These are phyloP conservation scores for Lamprologus ornatipinnis DNA, from an alignment of 2,113 vertebrate species.

Conservation along the genomic window DNA sequence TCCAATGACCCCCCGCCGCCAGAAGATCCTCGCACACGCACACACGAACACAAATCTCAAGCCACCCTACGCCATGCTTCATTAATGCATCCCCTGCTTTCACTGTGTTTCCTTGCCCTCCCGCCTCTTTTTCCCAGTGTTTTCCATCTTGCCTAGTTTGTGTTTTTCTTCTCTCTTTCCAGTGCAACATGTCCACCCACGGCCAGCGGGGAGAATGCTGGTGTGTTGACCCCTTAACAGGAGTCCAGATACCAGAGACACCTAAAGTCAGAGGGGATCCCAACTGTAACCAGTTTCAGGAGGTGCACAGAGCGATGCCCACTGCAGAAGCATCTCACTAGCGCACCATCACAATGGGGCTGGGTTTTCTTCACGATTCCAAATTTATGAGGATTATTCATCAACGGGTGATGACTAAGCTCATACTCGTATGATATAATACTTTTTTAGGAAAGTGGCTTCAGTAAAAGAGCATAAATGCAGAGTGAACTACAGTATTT, in stretches of 20 bases:
- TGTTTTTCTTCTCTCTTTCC: slow-evolving; percentile 48
- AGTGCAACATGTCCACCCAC: slow-evolving; percentile 96
- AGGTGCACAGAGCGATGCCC: slow-evolving; percentile 43
- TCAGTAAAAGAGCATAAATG: neutral
- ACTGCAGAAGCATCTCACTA: neutral
- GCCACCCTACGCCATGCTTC: slow-evolving; percentile 37
- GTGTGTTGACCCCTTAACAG: slow-evolving; percentile 90
- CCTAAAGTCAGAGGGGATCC: slow-evolving; percentile 88
- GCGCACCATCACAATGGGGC: neutral
- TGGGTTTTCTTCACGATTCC: neutral
- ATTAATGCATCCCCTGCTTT: slow-evolving; percentile 45
- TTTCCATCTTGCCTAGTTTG: slow-evolving; percentile 33
- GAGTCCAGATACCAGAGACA: slow-evolving; percentile 79
- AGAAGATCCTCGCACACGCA: neutral
- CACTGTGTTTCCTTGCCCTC: slow-evolving; percentile 36
- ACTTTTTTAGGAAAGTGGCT: neutral
- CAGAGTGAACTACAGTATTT: neutral
- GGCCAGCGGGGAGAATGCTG: slow-evolving; percentile 96
- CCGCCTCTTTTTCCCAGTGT: neutral
- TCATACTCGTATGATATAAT: neutral
- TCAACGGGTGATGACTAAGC: neutral
- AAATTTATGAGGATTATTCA: neutral
- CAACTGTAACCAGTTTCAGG: slow-evolving; percentile 86
- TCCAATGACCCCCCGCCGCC: slow-evolving; percentile 26
- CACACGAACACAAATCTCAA: neutral